These are phyloP conservation scores for Medauroidea extradentata DNA, from an alignment of 1,140 invertebrate species.

Conservation along the genomic window DNA sequence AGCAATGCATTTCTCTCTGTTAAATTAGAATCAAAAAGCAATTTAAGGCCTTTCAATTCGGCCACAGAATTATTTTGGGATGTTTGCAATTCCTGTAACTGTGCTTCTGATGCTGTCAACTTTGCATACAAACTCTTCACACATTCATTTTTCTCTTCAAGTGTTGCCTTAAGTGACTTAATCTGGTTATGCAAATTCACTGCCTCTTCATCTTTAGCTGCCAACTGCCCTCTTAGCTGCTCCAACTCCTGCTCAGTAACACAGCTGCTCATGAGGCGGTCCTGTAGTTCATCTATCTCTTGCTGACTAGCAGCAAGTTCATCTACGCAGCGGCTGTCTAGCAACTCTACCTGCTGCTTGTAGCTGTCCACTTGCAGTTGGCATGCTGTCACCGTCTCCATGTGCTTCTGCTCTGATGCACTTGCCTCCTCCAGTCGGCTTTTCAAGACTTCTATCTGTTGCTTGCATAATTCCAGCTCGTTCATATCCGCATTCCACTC, in stretches of 20 bases:
- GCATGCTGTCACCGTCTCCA: slow-evolving; percentile 47
- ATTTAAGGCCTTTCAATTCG: no score
- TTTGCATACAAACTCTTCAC: no score
- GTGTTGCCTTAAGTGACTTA: no score
- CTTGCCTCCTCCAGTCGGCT: slow-evolving; percentile 54
- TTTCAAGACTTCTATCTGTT: neutral
- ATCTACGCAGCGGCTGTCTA: slow-evolving; percentile 37
- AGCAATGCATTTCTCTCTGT: no score
- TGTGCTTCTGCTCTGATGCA: slow-evolving; percentile 54
- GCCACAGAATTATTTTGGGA: no score
- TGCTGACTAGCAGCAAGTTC: slow-evolving; percentile 41
- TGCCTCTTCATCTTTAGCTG: slow-evolving; percentile 34
- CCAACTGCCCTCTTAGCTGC: slow-evolving; percentile 47
- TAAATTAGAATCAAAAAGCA: no score
- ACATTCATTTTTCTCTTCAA: neutral
- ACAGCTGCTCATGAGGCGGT: slow-evolving; percentile 41
- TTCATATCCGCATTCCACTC: neutral
- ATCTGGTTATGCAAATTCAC: neutral
- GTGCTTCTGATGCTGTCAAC: no score
- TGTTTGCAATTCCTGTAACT: no score
- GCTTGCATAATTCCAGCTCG: neutral
- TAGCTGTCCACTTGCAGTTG: slow-evolving; percentile 45
- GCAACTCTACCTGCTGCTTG: slow-evolving; percentile 41
- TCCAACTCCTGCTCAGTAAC: slow-evolving; percentile 43
- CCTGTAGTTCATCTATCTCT: slow-evolving; percentile 37